Base-by-base conservation (phyloP, 2,113 vertebrate genomes). In the Osmerus mordax region DNA sequence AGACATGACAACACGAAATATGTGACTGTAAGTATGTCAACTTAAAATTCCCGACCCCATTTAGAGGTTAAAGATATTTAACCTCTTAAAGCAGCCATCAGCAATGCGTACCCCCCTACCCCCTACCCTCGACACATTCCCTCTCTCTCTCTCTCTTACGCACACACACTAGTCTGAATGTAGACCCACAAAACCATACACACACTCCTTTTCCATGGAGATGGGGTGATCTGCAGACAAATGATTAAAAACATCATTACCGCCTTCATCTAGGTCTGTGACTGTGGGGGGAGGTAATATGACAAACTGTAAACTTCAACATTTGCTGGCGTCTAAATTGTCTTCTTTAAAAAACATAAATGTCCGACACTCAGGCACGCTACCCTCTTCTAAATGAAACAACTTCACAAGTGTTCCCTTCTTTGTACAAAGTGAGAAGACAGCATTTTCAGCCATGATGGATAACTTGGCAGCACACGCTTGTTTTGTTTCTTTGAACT, bases 221-320 rank as follows among this genome's bases (percentile, higher is more conserved):
- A 55, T 1, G n/a, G 56, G 61, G 70, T 19, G 71, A 60, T 70
- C 71, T 67, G 18, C 32, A 67, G 69, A 18, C 52, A 54, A 60
- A 41, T 62, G 71, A 77, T 74, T 76, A 79, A 72, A 67, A 77
- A 68, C 14, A 62, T 77, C 71, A 80, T 88, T 80, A 84, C 82
- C 77, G 19, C 75, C 77, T 81, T 74, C 74, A 69, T 82, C 78
- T 77, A 78, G 67, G 78, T 69, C 78, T 65, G 83, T 80, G 47
- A 85, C 88, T 81, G 75, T 76, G 64, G 68, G 60, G 63, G 58
- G 72, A 73, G 68, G 70, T 52, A 65, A 81, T 72, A 71, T 75
- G 74, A 77, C 13, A 75, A 67, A 63, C 32, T 41, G 60, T 79
- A 85, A 77, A 47, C 41, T 47, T 68, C 78, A 73, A 71, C 62